Conservation (phyloP, 2,888 invertebrate genomes). For the Sphinx pinastri region DNA sequence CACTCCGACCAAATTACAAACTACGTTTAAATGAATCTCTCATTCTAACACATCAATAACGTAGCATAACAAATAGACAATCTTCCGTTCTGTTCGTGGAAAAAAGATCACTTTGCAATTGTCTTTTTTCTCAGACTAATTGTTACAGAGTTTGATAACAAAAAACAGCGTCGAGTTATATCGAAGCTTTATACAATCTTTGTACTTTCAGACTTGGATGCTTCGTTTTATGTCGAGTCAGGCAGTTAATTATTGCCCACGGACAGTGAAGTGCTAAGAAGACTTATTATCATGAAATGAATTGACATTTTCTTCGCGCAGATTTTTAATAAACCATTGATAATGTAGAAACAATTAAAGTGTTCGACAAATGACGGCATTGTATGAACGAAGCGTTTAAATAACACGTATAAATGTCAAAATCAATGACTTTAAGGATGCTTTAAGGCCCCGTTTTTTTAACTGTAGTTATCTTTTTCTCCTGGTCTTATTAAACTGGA, state of each 20-base stretch:
- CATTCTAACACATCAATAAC: conserved; percentile 36
- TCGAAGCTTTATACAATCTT: conserved; percentile 50
- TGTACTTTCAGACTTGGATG: conserved; percentile 51
- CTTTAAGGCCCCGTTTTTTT: too few relatives aligned
- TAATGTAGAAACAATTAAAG: conserved; percentile 3
- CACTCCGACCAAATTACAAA: conserved; percentile 58
- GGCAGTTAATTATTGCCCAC: conserved; percentile 76
- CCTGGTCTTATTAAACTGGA: too few relatives aligned
- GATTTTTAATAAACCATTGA: conserved; percentile 41
- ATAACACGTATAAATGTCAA: too few relatives aligned
- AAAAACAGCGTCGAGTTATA: conserved; percentile 44
- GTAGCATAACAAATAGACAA: background rate
- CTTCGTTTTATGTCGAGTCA: conserved; percentile 72
- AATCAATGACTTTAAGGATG: too few relatives aligned
- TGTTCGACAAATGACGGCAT: background rate
- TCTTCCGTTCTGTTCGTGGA: background rate
- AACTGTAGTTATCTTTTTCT: too few relatives aligned
- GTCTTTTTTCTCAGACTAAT: conserved; percentile 26
- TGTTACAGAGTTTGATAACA: conserved; percentile 35
- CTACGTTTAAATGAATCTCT: conserved; percentile 63
- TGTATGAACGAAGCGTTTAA: background rate
- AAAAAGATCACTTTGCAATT: background rate
- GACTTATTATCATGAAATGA: conserved; percentile 64
- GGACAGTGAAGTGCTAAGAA: conserved; percentile 73
- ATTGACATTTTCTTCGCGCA: conserved; percentile 53